Base-by-base conservation (phyloP, 2,797 vertebrate genomes). In the Cyprinodon diabolis region DNA sequence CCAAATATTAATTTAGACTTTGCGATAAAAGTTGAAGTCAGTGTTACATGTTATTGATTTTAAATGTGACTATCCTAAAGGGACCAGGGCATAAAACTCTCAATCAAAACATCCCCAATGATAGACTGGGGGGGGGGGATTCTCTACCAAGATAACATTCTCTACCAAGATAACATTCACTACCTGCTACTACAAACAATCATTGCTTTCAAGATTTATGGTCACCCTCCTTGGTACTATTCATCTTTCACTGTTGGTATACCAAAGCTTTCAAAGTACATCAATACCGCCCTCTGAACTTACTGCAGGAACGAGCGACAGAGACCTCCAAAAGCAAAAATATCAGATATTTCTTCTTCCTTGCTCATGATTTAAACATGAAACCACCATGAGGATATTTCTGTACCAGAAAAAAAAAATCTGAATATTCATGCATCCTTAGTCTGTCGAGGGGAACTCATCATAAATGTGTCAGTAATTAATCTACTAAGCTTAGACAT, bases 391-490 rank as follows among this genome's bases (percentile, higher is more conserved):
- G 68, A 82, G 75, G 75, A 76, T 68, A 78, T 81, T 72, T 77
- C 77, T 68, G 69, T 35, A 56, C 40, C 66, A 66, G 76, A 82
- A 69, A 30, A 75, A 85, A 72, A 37, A 52, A 23, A 68, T 63
- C 76, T 83, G 58, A 89, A 89, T 91, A 93, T 90, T 84, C 75
- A 89, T 76, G 70, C 76, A 51, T 66, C 48, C 37, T 62, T 49
- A 25, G 70, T 77, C 74, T 69, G 51, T 72, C 56, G 47, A 74
- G 76, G 63, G 17, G 56, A 75, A 74, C 81, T 85, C 82, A 82
- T 93, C 80, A 89, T 79, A 70, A 87, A 88, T 88, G 76, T 78
- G 71, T 69, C 71, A 23, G 83, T 87, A 81, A 91, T 91, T 87
- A 84, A 89, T 89, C 76, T 75, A 84, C 84, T 89, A 72, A 85